Percentiles rank a stretch among this genome's conserved stretches.
phyloP scores from a whole-genome alignment of 2,888 invertebrate species.

The Axea sp. region DNA sequence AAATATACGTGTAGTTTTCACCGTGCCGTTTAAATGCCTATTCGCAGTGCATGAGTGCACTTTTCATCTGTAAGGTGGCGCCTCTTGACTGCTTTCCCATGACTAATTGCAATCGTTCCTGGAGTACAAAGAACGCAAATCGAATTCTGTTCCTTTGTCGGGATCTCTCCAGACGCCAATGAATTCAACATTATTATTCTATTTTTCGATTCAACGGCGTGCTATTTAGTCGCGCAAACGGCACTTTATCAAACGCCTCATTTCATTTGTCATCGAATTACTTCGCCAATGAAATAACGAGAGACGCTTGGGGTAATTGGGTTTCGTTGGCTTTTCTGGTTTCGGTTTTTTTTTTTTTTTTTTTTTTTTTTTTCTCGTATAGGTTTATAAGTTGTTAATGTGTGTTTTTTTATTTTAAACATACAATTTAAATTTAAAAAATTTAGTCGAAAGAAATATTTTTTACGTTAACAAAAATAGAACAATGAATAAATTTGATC shows the following conservation, averaged over 20 bases:
- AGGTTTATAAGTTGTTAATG: too few relatives aligned
- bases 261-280: conserved; percentile 61
- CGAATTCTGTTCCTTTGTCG: conserved; percentile 57
- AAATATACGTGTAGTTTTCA: conserved; percentile 3
- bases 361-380: too few relatives aligned
- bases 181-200: conserved; percentile 61
- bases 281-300: conserved; percentile 56
- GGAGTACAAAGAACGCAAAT: conserved; percentile 56
- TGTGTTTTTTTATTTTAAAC: too few relatives aligned
- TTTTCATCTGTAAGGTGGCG: conserved; percentile 46
- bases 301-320: conserved; percentile 47
- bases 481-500: too few relatives aligned
- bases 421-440: too few relatives aligned
- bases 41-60: conserved; percentile 6
- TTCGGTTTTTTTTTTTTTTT: conserved; percentile 25
- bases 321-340: conserved; percentile 52
- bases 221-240: conserved; percentile 59
- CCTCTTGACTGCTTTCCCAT: conserved; percentile 53
- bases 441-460: conserved; percentile 21
- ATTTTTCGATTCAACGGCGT: conserved; percentile 57
- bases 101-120: conserved; percentile 48
- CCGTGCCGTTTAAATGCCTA: conserved; percentile 6
- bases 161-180: conserved; percentile 61
- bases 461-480: too few relatives aligned
- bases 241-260: conserved; percentile 61